A percentile compares a stretch with the other conserved stretches of the same genome.
Evolutionary conservation across 2,797 vertebrate genomes (phyloP).

Genomic region (Nannoperca obscura): DNA sequence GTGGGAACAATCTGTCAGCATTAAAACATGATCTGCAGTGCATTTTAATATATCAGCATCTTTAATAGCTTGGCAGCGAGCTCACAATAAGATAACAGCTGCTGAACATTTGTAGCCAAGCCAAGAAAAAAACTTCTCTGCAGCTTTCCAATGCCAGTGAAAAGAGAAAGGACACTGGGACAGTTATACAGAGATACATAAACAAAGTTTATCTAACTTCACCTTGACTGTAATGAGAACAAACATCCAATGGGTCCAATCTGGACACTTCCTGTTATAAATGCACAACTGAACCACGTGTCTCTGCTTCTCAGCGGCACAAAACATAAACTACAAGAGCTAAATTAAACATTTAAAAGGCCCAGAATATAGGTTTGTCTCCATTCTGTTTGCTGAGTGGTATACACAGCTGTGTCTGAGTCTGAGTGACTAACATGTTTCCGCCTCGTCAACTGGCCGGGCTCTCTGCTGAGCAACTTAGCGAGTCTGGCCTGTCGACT

Average conservation of each 20-base stretch:
- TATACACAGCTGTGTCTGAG: conserved; percentile 58
- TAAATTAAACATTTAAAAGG: conserved; percentile 37
- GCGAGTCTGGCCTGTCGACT: conserved; percentile 57
- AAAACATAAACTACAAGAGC: background rate
- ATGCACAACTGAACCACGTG: background rate
- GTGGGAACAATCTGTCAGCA: conserved; percentile 41
- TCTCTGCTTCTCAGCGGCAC: background rate
- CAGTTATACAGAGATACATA: background rate
- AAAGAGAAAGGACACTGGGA: background rate
- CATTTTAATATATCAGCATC: conserved; percentile 50
- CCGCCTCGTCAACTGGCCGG: conserved; percentile 57
- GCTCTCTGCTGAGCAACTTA: conserved; percentile 52
- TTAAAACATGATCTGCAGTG: conserved; percentile 44
- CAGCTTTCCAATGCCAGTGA: background rate
- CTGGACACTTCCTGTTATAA: background rate
- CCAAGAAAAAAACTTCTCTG: background rate
- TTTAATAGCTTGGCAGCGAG: conserved; percentile 37
- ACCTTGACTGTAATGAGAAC: conserved; percentile 5
- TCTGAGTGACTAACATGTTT: conserved; percentile 60
- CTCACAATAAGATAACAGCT: conserved; percentile 15
- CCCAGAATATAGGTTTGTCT: conserved; percentile 18
- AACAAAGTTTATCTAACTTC: background rate
- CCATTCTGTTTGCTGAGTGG: conserved; percentile 47
- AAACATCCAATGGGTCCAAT: too few species aligned
- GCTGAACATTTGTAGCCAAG: conserved; percentile 12